Evolutionary conservation across 2,113 vertebrate species (phyloP).

Genomic region (Danio rerio): DNA sequence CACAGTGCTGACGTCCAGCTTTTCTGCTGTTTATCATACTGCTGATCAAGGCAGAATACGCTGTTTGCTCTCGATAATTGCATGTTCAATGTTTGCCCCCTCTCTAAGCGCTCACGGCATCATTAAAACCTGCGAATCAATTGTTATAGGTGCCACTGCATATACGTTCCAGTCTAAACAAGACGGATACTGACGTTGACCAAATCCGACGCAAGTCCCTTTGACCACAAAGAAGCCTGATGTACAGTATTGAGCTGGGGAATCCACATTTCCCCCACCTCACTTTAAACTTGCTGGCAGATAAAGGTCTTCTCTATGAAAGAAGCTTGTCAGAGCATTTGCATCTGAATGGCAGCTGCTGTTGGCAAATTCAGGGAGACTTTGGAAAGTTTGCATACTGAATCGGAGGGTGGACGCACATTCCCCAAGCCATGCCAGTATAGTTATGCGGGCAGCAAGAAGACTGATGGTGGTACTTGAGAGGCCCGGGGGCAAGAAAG

Average conservation of each 20-base stretch:
- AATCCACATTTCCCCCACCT: constrained; percentile 35
- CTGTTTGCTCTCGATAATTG: constrained; percentile 14
- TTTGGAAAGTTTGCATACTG: constrained; percentile 73
- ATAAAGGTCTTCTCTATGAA: constrained; percentile 68
- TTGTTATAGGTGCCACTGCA: constrained; percentile 45
- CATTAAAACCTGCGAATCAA: constrained; percentile 14
- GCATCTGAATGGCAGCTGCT: constrained; percentile 79
- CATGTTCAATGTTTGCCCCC: constrained; percentile 9
- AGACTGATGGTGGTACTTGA: constrained; percentile 52
- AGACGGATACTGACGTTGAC: constrained; percentile 17
- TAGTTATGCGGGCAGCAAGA: constrained; percentile 69
- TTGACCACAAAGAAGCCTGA: constrained; percentile 65
- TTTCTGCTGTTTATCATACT: not conserved
- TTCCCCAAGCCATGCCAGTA: constrained; percentile 71
- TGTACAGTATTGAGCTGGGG: constrained; percentile 65
- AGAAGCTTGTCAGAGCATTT: constrained; percentile 73
- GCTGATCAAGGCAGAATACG: constrained; percentile 26
- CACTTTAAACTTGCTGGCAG: constrained; percentile 51
- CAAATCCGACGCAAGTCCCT: constrained; percentile 31
- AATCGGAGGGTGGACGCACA: constrained; percentile 69
- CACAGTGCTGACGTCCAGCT: constrained; percentile 12
- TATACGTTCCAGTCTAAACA: constrained; percentile 45
- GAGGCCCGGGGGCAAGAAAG: constrained; percentile 8
- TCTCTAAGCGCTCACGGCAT: constrained; percentile 32
- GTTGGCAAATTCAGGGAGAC: constrained; percentile 78